Evolutionary conservation across 1,140 invertebrate genomes (phyloP), one percentile per base, ranked within the genome.

Genomic region (Bicyclus anynana): DNA sequence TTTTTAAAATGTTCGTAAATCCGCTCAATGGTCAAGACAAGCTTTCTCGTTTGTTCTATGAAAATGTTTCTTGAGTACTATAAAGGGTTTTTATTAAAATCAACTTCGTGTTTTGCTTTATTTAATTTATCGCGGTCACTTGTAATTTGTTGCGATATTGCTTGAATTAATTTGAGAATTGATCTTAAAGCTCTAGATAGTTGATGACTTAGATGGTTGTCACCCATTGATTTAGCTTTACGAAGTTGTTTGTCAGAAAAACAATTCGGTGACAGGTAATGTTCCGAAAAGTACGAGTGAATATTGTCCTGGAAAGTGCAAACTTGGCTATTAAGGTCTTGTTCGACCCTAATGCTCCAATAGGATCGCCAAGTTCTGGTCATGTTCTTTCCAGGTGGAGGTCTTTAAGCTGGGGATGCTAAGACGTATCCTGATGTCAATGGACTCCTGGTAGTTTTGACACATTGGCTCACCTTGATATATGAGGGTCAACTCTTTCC

Each of bases 31-130:
- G 2, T 14, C 38, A 42, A 17, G 38, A 17, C 4, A 42, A 14
- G 38, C 38, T 42, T 42, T 42, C 4, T 7, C 7, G 2, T 17
- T n/a, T 42, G 38, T 17, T n/a, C 17, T 14, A 14, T 42, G 38
- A 42, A 42, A 42, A 42, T 42, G 12, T 17, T 42, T 42, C 17
- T 42, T 17, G 38, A 42, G 38, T 42, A 42, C 38, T 42, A 16
- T 14, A 42, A 14, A 42, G 38, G 38, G 17, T 42, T 42, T 42
- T 42, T 42, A 42, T 42, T 16, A 42, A 42, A 42, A 7, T 42
- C 16, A 29, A 29, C 10, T 29, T 29, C 26, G 26, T 29, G 26
- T 29, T 29, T 29, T 29, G 26, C 10, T 10, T 10, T 29, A 10
- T 29, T 29, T 5, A 29, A 29, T 5, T 29, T 10, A 29, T 29